Evolutionary conservation across 1,140 invertebrate genomes (phyloP).

Genomic region (Bombus consobrinus): DNA sequence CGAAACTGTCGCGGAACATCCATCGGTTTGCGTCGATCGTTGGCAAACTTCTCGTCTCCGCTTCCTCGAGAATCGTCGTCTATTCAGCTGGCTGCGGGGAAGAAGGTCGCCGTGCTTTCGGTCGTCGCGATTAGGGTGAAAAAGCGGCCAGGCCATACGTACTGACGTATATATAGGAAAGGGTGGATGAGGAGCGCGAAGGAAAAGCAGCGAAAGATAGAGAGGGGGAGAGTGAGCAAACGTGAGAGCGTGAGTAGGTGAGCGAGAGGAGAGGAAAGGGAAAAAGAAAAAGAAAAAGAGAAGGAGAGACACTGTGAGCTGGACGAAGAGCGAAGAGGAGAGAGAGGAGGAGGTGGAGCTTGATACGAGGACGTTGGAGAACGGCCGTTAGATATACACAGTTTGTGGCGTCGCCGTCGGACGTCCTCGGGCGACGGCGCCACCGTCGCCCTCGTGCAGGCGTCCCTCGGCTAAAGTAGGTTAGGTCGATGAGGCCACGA

Average conservation of each 20-base stretch:
- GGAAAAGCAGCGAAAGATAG: background rate
- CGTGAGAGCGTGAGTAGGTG: background rate
- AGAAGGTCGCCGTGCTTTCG: background rate
- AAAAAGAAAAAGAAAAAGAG: background rate
- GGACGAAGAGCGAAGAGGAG: background rate
- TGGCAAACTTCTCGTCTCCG: background rate
- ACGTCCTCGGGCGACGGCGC: slow-evolving; percentile 68
- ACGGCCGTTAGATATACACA: slow-evolving; percentile 53
- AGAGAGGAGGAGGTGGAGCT: slow-evolving; percentile 33
- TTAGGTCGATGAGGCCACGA: slow-evolving; percentile 79
- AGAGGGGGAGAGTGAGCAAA: background rate
- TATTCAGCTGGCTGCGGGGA: no score
- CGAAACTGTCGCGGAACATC: no score
- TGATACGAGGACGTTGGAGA: slow-evolving; percentile 63
- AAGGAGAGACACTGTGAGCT: background rate
- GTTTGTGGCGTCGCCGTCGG: slow-evolving; percentile 64
- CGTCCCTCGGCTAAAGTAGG: slow-evolving; percentile 74
- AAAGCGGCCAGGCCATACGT: background rate
- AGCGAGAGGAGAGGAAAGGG: background rate
- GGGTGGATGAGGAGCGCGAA: background rate
- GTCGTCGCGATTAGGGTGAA: background rate
- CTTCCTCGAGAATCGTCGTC: background rate
- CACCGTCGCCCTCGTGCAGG: slow-evolving; percentile 64
- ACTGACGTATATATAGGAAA: background rate
- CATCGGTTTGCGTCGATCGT: no score